Base-by-base conservation (phyloP, 2,797 vertebrate genomes). In the Choloepus didactylus region DNA sequence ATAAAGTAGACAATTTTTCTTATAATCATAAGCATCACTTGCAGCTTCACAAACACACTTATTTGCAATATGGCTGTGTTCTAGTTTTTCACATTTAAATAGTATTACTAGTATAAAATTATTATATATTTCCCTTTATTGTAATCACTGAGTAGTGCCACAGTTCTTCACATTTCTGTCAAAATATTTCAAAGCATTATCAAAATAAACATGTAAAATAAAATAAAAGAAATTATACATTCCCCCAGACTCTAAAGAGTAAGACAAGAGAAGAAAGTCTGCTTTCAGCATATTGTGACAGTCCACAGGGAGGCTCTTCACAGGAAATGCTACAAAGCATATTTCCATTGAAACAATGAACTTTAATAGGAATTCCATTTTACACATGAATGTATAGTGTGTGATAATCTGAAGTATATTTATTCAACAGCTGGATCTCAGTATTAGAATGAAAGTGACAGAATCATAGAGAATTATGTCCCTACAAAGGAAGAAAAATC, bases 311-410 rank as follows among this genome's bases (percentile, higher is more conserved):
- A 96, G 98, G 77, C 70, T 83, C 81, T 92, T 97, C 91, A 77
- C 41, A 87, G 94, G 91, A 97, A 97, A 95, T 96, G 69, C 88
- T 95, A 90, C 94, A 97, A 97, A 97, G 92, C 95, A 41, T 87
- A 94, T 97, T 97, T 97, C 95, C 97, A 64, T 85, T 92, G 96
- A 98, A 97, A 96, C 96, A 97, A 95, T 97, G 94, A 97, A 97
- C 97, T 98, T 97, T 91, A 97, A 96, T 97, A 97, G 56, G 91
- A 97, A 98, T 97, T 97, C 93, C 59, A 95, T 97, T 98, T 98
- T 98, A 96, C 84, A 96, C 95, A 91, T 92, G 95, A 96, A 91
- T 93, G 83, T 97, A 88, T 95, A 88, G 88, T 88, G 46, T 96
- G 94, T 97, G 96, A 97, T 98, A 97, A 98, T 97, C 96, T 96